Evolutionary conservation across 2,888 invertebrate genomes (phyloP), one percentile per base, ranked within the genome.

Genomic region (Leucozona laternaria): DNA sequence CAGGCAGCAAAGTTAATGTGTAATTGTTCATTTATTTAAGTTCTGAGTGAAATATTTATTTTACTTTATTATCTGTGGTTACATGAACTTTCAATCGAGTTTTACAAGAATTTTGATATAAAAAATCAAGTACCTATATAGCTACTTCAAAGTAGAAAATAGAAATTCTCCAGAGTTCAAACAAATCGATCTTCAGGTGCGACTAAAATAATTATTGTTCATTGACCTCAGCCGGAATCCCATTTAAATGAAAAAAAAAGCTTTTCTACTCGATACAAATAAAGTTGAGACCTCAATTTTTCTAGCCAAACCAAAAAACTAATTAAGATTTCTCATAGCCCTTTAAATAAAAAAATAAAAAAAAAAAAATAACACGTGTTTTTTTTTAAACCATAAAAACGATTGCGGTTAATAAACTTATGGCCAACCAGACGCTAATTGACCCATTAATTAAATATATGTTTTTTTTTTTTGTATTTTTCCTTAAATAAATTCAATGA

Each of bases 371-470:
- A 40, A 40, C 60, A 60, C 40, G 8, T 60, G 60, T 60, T 60
- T 31, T 60, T 58, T 28, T 22, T 58, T 20, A 20, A 60, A 60
- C 13, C 22, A 60, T 64, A 45, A 64, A 64, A 64, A 28, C 64
- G 45, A 43, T 64, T 64, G 64, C 28, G 64, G 64, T 45, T 45
- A 45, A 64, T 64, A 64, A 64, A 64, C 64, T 43, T 13, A 64
- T 64, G 13, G 45, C 25, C 10, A 64, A 45, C 28, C 64, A 45
- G 64, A 64, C 43, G 28, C 17, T 64, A 45, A 64, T 28, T 45
- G 45, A 45, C 28, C 20, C 43, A 64, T 64, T 64, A 45, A n/a
- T 64, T 28, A n/a, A 43, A 62, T 43, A 45, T 62, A 62, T 37
- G 37, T 22, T 60, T 40, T 60, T 15, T 34, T 57, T 5, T n/a